These are phyloP conservation scores for Hippocampus kuda DNA, from an alignment of 2,797 vertebrate genomes.

Conservation along the genomic window DNA sequence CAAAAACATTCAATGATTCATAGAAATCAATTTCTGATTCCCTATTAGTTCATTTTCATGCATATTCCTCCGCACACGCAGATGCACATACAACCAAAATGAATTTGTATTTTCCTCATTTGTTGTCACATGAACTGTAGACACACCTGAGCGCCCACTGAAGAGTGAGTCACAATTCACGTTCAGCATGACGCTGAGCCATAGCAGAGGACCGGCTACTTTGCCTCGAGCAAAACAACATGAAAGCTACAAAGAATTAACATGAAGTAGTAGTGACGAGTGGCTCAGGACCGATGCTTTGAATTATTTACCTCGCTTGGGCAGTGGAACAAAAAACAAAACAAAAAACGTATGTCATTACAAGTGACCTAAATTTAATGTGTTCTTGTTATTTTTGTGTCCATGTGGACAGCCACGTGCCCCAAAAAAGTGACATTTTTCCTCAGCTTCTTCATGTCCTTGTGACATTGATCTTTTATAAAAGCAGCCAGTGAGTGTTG, in stretches of 20 bases:
- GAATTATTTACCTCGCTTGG: background rate
- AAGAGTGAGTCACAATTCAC: background rate
- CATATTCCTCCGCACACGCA: background rate
- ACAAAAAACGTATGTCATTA: background rate
- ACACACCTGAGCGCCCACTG: background rate
- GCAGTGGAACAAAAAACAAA: background rate
- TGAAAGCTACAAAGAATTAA: background rate
- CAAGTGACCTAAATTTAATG: slow-evolving; percentile 8
- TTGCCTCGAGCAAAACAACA: background rate
- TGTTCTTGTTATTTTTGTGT: too few species aligned
- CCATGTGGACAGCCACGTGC: background rate
- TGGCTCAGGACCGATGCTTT: background rate
- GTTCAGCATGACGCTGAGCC: background rate
- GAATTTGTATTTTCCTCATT: background rate
- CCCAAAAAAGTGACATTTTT: slow-evolving; percentile 5
- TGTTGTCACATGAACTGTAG: background rate
- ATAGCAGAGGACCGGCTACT: background rate
- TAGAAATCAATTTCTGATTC: too few species aligned
- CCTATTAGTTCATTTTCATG: too few species aligned
- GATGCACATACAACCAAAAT: background rate
- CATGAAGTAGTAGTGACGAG: background rate
- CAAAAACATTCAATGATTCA: too few species aligned
- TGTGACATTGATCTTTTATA: background rate
- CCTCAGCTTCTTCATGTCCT: slow-evolving; percentile 8
- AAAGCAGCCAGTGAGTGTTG: too few species aligned